A percentile compares a stretch with the other conserved stretches of the same genome.
These are phyloP conservation scores for Barypeithes pellucidus DNA, from an alignment of 2,888 invertebrate genomes.

Conservation along the genomic window DNA sequence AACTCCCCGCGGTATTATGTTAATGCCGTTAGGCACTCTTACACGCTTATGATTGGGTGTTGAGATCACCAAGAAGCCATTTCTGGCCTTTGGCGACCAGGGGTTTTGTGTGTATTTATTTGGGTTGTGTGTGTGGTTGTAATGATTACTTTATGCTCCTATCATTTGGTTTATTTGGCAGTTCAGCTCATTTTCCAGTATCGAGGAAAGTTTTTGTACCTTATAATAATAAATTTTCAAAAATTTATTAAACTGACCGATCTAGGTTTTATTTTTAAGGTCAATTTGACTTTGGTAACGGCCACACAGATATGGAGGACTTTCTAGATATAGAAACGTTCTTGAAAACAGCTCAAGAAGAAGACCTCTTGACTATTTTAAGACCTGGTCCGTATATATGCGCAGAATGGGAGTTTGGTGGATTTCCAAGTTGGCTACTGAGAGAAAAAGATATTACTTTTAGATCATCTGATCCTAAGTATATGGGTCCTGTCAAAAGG, in stretches of 20 bases:
- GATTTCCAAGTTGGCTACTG: conserved; percentile 66
- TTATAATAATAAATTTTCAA: background rate
- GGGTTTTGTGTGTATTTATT: too few relatives aligned
- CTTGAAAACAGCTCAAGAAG: conserved; percentile 79
- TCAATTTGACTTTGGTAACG: conserved; percentile 77
- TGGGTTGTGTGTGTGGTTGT: too few relatives aligned
- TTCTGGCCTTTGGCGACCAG: too few relatives aligned
- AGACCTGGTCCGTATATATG: conserved; percentile 94
- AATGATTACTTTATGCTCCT: too few relatives aligned
- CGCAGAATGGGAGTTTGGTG: conserved; percentile 85
- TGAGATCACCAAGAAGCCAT: too few relatives aligned
- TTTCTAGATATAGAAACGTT: conserved; percentile 78
- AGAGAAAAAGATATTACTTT: conserved; percentile 72
- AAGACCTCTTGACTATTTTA: conserved; percentile 82
- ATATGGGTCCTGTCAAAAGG: conserved; percentile 62
- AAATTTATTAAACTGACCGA: too few relatives aligned
- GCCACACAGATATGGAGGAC: conserved; percentile 73
- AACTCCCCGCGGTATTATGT: too few relatives aligned
- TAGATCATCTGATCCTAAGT: conserved; percentile 64
- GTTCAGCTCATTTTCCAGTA: too few relatives aligned
- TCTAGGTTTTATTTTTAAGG: conserved; percentile 60
- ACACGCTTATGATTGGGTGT: too few relatives aligned
- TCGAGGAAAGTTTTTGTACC: too few relatives aligned
- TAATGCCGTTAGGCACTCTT: too few relatives aligned
- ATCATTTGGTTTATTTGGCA: too few relatives aligned